phyloP scores from a whole-genome alignment of 2,888 invertebrate genomes.

The Dicycla oo region DNA sequence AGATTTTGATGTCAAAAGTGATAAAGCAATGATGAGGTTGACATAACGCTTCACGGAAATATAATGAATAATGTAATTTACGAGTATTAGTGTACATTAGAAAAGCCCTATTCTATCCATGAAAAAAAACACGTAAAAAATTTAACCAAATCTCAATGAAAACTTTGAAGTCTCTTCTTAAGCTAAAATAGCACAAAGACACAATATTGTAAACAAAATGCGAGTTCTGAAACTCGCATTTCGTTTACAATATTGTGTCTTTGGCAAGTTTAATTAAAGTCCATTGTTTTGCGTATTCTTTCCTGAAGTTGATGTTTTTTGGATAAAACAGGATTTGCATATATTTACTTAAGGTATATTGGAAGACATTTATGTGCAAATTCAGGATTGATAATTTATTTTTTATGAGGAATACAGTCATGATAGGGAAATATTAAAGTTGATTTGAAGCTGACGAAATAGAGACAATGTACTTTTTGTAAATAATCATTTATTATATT shows the following conservation, averaged over 20 bases:
- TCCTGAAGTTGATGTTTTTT: slow-evolving; percentile 16
- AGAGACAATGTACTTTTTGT: not conserved
- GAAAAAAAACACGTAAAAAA: not conserved
- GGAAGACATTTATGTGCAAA: not conserved
- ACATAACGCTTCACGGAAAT: not conserved
- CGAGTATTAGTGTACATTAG: no score
- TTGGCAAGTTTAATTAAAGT: slow-evolving; percentile 28
- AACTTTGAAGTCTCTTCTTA: not conserved
- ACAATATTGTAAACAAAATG: slow-evolving; percentile 26
- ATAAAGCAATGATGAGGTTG: not conserved
- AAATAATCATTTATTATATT: no score
- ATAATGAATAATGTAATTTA: not conserved
- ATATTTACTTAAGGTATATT: not conserved
- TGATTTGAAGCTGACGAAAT: not conserved
- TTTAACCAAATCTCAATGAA: slow-evolving; percentile 2
- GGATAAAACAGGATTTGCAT: slow-evolving; percentile 8
- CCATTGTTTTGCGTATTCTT: not conserved
- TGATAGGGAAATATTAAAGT: not conserved
- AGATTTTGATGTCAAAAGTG: not conserved
- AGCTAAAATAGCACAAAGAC: not conserved
- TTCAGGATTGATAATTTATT: not conserved
- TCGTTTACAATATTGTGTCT: no score
- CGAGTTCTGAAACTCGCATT: not conserved
- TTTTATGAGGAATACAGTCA: not conserved
- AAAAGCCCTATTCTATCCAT: not conserved